A percentile compares a stretch with the other conserved stretches of the same genome.
Evolutionary conservation across 2,888 invertebrate genomes (phyloP).

Genomic region (Epicampocera succincta): DNA sequence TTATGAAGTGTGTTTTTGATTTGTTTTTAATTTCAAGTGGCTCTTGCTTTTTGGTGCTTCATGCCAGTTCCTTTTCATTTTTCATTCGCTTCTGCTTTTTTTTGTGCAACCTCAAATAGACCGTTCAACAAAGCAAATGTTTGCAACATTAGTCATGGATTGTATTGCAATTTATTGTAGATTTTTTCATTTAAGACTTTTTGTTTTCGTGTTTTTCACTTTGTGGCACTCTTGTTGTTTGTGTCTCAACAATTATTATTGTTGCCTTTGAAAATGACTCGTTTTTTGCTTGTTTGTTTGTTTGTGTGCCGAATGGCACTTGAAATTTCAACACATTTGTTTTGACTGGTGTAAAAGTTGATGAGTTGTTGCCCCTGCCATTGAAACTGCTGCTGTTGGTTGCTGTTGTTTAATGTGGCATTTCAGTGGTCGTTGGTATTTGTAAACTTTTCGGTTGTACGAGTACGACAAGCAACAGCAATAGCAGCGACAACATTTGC

Average conservation of each 20-base stretch:
- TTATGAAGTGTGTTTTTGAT: conserved; percentile 65
- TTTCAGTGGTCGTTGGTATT: conserved; percentile 66
- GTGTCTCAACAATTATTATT: conserved; percentile 67
- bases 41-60: conserved; percentile 64
- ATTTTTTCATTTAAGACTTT: not conserved
- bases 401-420: conserved; percentile 64
- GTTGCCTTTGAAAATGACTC: conserved; percentile 60
- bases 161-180: conserved; percentile 50
- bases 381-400: conserved; percentile 5
- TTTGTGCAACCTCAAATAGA: conserved; percentile 47
- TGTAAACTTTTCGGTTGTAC: conserved; percentile 61
- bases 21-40: conserved; percentile 65
- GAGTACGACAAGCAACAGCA: conserved; percentile 47
- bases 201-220: conserved; percentile 18
- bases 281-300: conserved; percentile 15
- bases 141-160: conserved; percentile 62
- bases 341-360: conserved; percentile 53
- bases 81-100: conserved; percentile 16
- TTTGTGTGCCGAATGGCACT: conserved; percentile 40
- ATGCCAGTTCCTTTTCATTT: conserved; percentile 1
- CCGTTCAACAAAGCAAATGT: conserved; percentile 58
- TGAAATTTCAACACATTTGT: conserved; percentile 66
- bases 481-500: conserved; percentile 55
- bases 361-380: conserved; percentile 23
- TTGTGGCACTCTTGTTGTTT: conserved; percentile 46